phyloP scores from a whole-genome alignment of 2,797 vertebrate genomes.

The Emydoidea blandingii region DNA sequence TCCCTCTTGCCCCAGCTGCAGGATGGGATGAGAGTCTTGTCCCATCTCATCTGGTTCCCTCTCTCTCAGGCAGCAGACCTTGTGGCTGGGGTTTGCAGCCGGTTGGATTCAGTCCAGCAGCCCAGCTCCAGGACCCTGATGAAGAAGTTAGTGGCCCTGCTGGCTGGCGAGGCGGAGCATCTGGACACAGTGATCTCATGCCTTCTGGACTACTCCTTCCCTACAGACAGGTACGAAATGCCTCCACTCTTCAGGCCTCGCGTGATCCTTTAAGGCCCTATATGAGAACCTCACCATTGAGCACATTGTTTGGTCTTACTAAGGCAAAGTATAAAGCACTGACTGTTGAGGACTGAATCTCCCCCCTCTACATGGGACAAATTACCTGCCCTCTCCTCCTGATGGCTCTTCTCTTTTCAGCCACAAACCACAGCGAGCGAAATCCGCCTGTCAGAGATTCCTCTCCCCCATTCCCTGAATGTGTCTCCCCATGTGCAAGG shows the following conservation, averaged over 20 bases:
- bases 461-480: too few relatives aligned
- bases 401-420: too few relatives aligned
- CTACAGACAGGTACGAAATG: constrained; percentile 61
- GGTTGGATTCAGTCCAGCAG: constrained; percentile 47
- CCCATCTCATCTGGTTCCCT: background rate
- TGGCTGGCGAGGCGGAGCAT: constrained; percentile 60
- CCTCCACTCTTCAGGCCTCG: too few relatives aligned
- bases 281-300: background rate
- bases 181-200: constrained; percentile 57
- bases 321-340: too few relatives aligned
- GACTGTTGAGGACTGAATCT: too few relatives aligned
- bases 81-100: constrained; percentile 65
- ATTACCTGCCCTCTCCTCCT: too few relatives aligned
- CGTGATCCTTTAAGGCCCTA: too few relatives aligned
- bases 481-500: too few relatives aligned
- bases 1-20: constrained; percentile 19
- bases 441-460: too few relatives aligned
- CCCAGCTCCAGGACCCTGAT: constrained; percentile 46
- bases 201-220: constrained; percentile 65
- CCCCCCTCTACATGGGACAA: too few relatives aligned
- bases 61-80: constrained; percentile 70
- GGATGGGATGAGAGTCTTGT: background rate
- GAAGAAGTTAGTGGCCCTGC: constrained; percentile 58
- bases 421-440: too few relatives aligned
- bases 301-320: too few relatives aligned